Evolutionary conservation across 2,888 invertebrate genomes (phyloP), one percentile per base, ranked within the genome.

Genomic region (Cynaeus angustus): DNA sequence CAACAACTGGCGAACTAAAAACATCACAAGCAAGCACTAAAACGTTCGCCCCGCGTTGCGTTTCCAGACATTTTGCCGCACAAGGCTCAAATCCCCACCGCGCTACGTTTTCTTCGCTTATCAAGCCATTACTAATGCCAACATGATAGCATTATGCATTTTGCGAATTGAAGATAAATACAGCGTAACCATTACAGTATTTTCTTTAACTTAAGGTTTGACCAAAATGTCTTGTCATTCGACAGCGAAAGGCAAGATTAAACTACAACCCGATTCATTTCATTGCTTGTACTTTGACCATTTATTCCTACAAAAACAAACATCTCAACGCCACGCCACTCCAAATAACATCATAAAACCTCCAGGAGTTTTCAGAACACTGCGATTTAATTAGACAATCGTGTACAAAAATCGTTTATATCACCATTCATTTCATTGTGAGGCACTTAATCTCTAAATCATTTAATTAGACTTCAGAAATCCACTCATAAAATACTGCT

Each of bases 1-100:
- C 65, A 53, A 37, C 55, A 41, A 52, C 66, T 45, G 66, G 55
- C 55, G 45, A 53, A 64, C 66, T 66, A 66, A 66, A 66, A 66
- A 66, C 66, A 66, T 46, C 55, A 43, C 53, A n/a, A 48, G 48
- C 50, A 7, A 53, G 33, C 53, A 64, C 64, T 53, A 28, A 30
- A 30, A 55, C 65, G 30, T 30, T 46, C 52, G 62, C 62, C 66
- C 66, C 64, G 53, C 66, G 66, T 45, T 52, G n/a, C 52, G 50
- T 53, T 64, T 64, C 53, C 64, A 64, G 64, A 66, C 66, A 56
- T 55, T 56, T 55, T 66, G 66, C 66, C 55, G 66, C 66, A 66
- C 66, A 66, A 66, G 55, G 66, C 43, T 62, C 55, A 55, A 55
- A 21, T 56, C 66, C 66, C 66, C 66, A 66, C 66, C 21, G 13